Conservation (phyloP, 2,113 vertebrate genomes). For the Macquaria ambigua region DNA sequence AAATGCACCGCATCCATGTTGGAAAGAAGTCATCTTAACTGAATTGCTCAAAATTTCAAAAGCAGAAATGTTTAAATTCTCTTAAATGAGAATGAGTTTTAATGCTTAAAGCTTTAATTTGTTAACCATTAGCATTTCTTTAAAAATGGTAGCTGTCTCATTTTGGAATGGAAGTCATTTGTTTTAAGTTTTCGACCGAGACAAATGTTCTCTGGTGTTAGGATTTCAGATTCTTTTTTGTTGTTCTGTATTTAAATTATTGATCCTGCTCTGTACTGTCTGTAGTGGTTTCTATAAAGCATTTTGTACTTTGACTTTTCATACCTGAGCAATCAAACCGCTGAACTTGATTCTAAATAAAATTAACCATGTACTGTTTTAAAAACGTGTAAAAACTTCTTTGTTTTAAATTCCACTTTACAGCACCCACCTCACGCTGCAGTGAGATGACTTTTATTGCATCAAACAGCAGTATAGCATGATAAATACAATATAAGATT, state of each 20-base stretch:
- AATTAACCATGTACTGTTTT: constrained; percentile 14
- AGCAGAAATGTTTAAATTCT: not conserved
- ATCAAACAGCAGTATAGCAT: constrained; percentile 77
- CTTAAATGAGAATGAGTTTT: not conserved
- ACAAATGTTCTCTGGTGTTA: constrained; percentile 14
- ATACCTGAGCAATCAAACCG: constrained; percentile 30
- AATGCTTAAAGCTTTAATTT: not conserved
- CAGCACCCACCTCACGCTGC: not conserved
- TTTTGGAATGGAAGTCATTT: not conserved
- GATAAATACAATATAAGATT: constrained; percentile 62
- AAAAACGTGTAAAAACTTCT: not conserved
- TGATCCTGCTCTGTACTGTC: constrained; percentile 13
- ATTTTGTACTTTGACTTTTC: constrained; percentile 54
- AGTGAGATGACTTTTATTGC: constrained; percentile 78
- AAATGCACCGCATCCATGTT: not conserved
- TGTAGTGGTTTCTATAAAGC: not conserved
- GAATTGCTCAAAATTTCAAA: not conserved
- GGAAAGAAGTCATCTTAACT: not conserved
- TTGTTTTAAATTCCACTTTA: not conserved
- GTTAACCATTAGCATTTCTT: not conserved
- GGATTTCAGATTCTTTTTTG: constrained; percentile 3
- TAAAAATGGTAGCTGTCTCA: not conserved
- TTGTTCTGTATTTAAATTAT: constrained; percentile 54
- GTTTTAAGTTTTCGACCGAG: not conserved
- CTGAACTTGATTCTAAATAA: constrained; percentile 52